A percentile compares a stretch with the other conserved stretches of the same genome.
Evolutionary conservation across 37 sponge, comb jelly and placozoan species (phyloP).

Genomic region (Ephydatia muelleri): DNA sequence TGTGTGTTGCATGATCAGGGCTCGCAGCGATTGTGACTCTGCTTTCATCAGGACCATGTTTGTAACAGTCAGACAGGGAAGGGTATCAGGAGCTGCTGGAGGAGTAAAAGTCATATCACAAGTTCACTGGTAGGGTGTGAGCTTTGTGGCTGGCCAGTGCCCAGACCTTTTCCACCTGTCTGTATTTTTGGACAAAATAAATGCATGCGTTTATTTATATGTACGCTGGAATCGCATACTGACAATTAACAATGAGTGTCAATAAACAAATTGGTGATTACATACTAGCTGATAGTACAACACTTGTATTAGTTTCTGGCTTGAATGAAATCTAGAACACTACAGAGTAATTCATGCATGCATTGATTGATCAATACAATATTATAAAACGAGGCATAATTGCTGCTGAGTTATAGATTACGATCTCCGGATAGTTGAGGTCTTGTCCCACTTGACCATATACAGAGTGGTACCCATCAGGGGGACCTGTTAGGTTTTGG

Average conservation of each 20-base stretch:
- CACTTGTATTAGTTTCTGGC: no score
- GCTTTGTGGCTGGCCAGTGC: background rate
- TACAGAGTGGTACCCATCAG: conserved; percentile 61
- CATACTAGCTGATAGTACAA: no score
- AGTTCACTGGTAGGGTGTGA: conserved; percentile 51
- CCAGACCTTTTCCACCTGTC: no score
- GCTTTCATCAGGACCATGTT: conserved; percentile 57
- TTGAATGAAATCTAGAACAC: no score
- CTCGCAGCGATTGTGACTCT: conserved; percentile 13
- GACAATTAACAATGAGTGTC: no score
- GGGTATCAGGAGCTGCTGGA: conserved; percentile 17
- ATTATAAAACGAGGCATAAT: conserved; percentile 66
- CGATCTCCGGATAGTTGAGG: conserved; percentile 72
- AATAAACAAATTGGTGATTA: no score
- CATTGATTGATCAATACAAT: no score
- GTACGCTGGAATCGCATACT: no score
- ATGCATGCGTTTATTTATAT: no score
- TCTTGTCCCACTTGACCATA: conserved; percentile 56
- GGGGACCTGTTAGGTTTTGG: conserved; percentile 45
- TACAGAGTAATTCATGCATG: no score
- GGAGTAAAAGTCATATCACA: conserved; percentile 37
- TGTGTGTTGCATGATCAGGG: conserved; percentile 35
- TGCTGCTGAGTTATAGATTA: conserved; percentile 58
- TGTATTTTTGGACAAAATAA: no score
- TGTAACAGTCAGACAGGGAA: conserved; percentile 31